Evolutionary conservation across 2,797 vertebrate genomes (phyloP).

Genomic region (Balearica regulorum): DNA sequence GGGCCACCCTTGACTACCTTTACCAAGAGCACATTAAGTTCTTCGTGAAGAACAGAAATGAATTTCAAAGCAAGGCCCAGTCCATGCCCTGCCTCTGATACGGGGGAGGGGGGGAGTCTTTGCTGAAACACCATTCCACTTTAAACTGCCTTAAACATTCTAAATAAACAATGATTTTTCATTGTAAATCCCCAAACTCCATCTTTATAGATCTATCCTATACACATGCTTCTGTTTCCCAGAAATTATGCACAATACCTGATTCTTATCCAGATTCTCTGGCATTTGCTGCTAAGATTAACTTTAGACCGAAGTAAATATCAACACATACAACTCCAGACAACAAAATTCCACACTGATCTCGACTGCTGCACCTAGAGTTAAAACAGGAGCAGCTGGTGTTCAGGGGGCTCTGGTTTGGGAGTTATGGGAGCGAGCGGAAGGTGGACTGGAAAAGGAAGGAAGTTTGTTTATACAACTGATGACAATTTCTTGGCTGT

Average conservation of each 20-base stretch:
- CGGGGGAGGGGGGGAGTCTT: accelerated
- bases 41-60: background rate
- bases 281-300: background rate
- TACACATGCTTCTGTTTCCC: background rate
- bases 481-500: background rate
- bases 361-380: background rate
- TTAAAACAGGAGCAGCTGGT: background rate
- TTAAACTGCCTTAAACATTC: background rate
- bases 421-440: background rate
- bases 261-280: background rate
- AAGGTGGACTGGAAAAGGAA: background rate
- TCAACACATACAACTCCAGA: background rate
- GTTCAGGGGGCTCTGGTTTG: background rate
- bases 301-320: background rate
- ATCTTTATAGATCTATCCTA: background rate
- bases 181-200: background rate
- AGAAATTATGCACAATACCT: accelerated
- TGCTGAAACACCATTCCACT: background rate
- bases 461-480: background rate
- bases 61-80: background rate
- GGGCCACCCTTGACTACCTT: background rate
- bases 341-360: background rate
- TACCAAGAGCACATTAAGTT: background rate
- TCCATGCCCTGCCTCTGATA: background rate
- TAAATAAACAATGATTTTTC: background rate